Percentiles rank a stretch among this genome's conserved stretches.
Conservation (phyloP, 2,888 invertebrate species). For the Mechanitis messenoides region DNA sequence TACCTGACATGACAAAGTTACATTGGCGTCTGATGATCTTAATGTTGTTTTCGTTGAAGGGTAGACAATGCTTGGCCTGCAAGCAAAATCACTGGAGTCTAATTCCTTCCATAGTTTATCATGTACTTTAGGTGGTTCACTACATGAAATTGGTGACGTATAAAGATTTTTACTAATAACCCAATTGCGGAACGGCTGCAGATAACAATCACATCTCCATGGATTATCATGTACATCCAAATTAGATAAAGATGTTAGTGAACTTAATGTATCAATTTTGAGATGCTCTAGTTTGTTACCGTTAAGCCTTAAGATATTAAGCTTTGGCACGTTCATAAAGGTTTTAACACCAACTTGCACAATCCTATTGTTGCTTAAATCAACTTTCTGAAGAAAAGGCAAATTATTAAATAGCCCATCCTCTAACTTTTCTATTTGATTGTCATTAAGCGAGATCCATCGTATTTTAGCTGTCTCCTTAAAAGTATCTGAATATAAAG, state of each 20-base stretch:
- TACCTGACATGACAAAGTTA: slow-evolving; percentile 85
- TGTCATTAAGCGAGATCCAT: slow-evolving; percentile 84
- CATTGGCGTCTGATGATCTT: slow-evolving; percentile 79
- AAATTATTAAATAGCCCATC: slow-evolving; percentile 86
- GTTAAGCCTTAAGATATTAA: slow-evolving; percentile 82
- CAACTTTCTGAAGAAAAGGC: slow-evolving; percentile 83
- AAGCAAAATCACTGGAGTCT: slow-evolving; percentile 85
- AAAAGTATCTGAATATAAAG: slow-evolving; percentile 82
- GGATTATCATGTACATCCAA: slow-evolving; percentile 87
- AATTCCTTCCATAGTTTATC: slow-evolving; percentile 85
- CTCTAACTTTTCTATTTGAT: slow-evolving; percentile 83
- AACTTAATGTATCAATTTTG: slow-evolving; percentile 79
- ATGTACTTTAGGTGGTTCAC: slow-evolving; percentile 80
- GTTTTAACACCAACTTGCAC: slow-evolving; percentile 81
- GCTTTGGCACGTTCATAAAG: slow-evolving; percentile 81
- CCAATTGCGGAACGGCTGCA: slow-evolving; percentile 87
- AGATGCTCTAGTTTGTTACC: slow-evolving; percentile 84
- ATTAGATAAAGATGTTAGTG: slow-evolving; percentile 81
- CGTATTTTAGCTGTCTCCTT: slow-evolving; percentile 82
- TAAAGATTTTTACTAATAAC: slow-evolving; percentile 83
- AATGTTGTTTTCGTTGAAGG: slow-evolving; percentile 77
- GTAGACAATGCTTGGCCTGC: slow-evolving; percentile 84
- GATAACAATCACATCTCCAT: slow-evolving; percentile 92
- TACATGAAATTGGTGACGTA: slow-evolving; percentile 84
- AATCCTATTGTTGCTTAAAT: slow-evolving; percentile 85